phyloP scores from a whole-genome alignment of 2,888 invertebrate species.

The Trissonchulus latispiculum region DNA sequence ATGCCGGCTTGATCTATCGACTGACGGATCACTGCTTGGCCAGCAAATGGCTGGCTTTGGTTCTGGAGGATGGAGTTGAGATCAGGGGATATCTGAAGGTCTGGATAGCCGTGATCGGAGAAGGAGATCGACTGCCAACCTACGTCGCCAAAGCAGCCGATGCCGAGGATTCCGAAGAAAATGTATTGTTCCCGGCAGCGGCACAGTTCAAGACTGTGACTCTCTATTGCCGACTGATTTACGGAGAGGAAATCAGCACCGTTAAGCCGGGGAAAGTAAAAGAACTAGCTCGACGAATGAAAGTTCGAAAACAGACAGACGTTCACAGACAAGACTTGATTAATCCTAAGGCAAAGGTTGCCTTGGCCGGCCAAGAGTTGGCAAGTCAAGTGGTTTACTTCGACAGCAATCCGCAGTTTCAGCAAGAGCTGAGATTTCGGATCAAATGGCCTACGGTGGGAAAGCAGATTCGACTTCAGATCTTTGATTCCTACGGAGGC shows the following conservation, averaged over 20 bases:
- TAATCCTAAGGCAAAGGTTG: conserved; percentile 1
- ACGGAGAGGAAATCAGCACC: conserved; percentile 1
- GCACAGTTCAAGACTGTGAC: conserved; percentile 7
- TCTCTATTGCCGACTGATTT: background rate
- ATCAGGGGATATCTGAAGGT: conserved; percentile 17
- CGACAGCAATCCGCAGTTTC: background rate
- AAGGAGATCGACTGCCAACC: conserved; percentile 3
- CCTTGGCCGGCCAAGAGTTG: background rate
- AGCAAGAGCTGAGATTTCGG: conserved; percentile 12
- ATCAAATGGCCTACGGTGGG: conserved; percentile 14
- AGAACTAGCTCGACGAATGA: background rate
- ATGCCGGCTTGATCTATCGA: conserved; percentile 10
- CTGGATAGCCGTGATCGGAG: conserved; percentile 5
- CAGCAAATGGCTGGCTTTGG: conserved; percentile 14
- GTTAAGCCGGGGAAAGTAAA: background rate
- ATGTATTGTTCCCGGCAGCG: conserved; percentile 7
- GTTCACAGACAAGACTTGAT: background rate
- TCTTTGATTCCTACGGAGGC: background rate
- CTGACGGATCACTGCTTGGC: conserved; percentile 6
- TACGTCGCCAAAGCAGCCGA: background rate
- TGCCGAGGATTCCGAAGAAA: background rate
- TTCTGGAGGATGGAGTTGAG: background rate
- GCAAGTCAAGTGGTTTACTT: background rate
- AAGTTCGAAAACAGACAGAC: conserved; percentile 4
- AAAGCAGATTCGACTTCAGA: background rate